Base-by-base conservation (phyloP, 2,797 vertebrate genomes). In the Clangula hyemalis region DNA sequence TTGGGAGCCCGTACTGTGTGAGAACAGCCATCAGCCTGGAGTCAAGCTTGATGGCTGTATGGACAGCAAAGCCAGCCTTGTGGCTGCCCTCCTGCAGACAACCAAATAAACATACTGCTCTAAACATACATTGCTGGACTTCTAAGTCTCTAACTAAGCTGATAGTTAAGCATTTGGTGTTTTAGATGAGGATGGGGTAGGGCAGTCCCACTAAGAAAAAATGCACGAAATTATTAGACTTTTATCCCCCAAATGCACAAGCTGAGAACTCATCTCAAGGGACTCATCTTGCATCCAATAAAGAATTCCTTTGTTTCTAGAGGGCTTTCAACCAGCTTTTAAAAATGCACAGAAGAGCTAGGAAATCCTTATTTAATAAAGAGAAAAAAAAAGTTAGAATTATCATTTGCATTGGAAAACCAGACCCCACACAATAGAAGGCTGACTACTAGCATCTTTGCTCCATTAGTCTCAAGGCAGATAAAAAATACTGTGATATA, bases 11-110 rank as follows among this genome's bases (percentile, higher is more conserved):
- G 11, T 21, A 16, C 5, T 4, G 1, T 5, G 22, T 14, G 32
- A 78, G 19, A 43, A 11, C 6, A 10, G 9, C 36, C 16, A 5
- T 27, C 0, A 0, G 6, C 20, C n/a, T 18, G 6, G 30, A 60
- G 45, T 28, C 53, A 66, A 38, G 10, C 34, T 30, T 24, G 69
- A 20, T 13, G 41, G 62, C 51, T 39, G 32, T 45, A 34, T 0
- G 2, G 49, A 19, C 30, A 81, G 36, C 24, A 27, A 34, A 70
- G 21, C 72, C 13, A 11, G 25, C 41, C 28, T 70, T 53, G 43
- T 7, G 16, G 17, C 38, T 56, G 34, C 21, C 34, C 53, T 41
- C 20, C 65, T 60, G 22, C 14, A 38, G 51, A 27, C 5, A 27
- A 53, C 15, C 51, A 51, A 27, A 51, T 51, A 53, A 53, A 53